Base-by-base conservation (phyloP, 2,113 vertebrate species). In the Alligator mississippiensis region DNA sequence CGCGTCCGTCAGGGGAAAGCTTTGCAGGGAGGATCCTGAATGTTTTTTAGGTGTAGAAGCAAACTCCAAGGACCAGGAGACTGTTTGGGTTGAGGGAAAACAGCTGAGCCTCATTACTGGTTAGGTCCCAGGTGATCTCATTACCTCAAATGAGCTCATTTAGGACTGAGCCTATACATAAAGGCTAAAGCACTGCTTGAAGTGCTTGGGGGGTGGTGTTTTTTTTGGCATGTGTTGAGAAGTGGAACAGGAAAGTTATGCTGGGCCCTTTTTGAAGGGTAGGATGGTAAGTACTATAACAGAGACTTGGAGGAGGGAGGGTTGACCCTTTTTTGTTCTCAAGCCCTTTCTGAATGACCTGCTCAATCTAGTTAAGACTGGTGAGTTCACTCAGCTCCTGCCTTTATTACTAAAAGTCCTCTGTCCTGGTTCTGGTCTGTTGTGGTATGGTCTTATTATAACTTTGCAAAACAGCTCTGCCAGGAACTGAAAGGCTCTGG, bases 131-230 rank as follows among this genome's bases (percentile, higher is more conserved):
- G 1, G 2, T 12, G 74, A 80, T 55, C 66, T 34, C 25, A 28
- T 47, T 54, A 60, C 10, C 72, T 55, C 61, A 6, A 21, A 19
- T 55, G 55, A 80, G 34, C 28, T 19, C 22, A n/a, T 58, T 30
- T 4, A 4, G 27, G 27, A 60, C 24, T 59, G 18, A 28, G 27
- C 6, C 47, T 55, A 58, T 58, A 0, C 4, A 57, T 4, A 66
- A 85, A 80, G 60, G 60, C 11, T 18, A 22, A 77, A 28, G n/a
- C 9, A 12, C 80, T 58, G 21, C 11, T 22, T 38, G 11, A 12
- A 1, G 0, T 11, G 11, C 4, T 2, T 0, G 0, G 0, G 2
- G 4, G 0, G 3, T 9, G 58, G n/a, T 60, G 74, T 30, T 17
- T 2, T 38, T 21, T 11, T 27, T 13, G n/a, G 2, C 0, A 5